A percentile compares a stretch with the other conserved stretches of the same genome.
phyloP scores from a whole-genome alignment of 2,113 vertebrate genomes.

The Brienomyrus longianalis region DNA sequence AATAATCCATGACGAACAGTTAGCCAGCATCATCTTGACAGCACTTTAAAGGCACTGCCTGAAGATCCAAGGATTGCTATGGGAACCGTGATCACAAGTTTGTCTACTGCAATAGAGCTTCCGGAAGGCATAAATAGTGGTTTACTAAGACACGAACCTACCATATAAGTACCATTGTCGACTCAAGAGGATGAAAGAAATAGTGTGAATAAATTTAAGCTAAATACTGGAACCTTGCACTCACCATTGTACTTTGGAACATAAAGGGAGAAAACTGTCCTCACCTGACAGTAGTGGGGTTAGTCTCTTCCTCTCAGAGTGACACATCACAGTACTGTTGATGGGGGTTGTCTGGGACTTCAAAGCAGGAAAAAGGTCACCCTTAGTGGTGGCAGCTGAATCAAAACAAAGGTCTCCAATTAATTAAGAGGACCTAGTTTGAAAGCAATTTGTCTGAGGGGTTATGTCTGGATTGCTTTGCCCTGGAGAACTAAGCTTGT shows the following conservation, averaged over 20 bases:
- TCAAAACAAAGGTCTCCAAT: background rate
- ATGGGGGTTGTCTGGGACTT: background rate
- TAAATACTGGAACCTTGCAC: background rate
- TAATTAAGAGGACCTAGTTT: background rate
- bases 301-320: background rate
- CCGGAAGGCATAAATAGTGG: background rate
- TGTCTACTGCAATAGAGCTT: background rate
- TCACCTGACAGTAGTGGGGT: background rate
- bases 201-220: background rate
- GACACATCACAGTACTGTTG: background rate
- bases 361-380: constrained; percentile 5
- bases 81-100: background rate
- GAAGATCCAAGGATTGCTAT: background rate
- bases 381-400: background rate
- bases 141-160: background rate
- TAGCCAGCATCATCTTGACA: background rate
- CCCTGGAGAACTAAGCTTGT: background rate
- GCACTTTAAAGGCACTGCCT: background rate
- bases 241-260: background rate
- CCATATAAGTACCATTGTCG: background rate
- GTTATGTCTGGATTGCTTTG: background rate
- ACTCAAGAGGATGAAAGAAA: background rate
- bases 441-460: background rate
- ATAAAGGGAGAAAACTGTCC: background rate
- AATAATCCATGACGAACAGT: background rate